Base-by-base conservation (phyloP, 1,140 invertebrate genomes). In the Asbolus verrucosus region DNA sequence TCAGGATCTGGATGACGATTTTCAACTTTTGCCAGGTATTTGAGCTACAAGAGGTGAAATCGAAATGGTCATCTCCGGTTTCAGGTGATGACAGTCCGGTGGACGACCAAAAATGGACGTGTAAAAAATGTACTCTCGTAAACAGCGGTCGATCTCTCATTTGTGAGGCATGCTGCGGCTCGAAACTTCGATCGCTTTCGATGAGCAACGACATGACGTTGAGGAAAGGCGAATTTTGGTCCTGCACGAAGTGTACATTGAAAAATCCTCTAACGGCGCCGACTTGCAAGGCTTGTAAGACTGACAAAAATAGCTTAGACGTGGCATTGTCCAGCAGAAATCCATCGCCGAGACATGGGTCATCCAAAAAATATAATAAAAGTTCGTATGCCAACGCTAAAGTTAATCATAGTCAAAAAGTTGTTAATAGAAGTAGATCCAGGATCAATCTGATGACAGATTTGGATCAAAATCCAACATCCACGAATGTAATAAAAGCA, bases 61-160 rank as follows among this genome's bases (percentile, higher is more conserved):
- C n/a, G n/a, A n/a, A n/a, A n/a, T n/a, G n/a, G n/a, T n/a, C n/a
- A n/a, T n/a, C n/a, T n/a, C n/a, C 38, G 14, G 41, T 39, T 24
- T 30, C 33, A 65, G 65, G 65, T 21, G 38, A 67, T 30, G 27
- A 46, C 11, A 67, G 43, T 19, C 65, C 43, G 14, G 31, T 50
- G 18, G 78, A 76, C 18, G 79, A 80, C n/a, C 82, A 87, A 33
- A 86, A 87, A 11, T 96, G 94, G 94, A 91, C 91, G 2, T 96
- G 94, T 79, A 89, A 89, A 71, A 94, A 94, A 76, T 96, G 94
- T 80, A 96, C 94, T 0, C 83, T 96, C 39, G 85, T 94, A 1
- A 96, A 96, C 82, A 86, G 88, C 14, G 84, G 85, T 0, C 82
- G 84, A 14, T 86, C 87, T 4, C 84, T 87, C 59, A 89, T 88